Conservation (phyloP, 2,797 vertebrate species). For the Pogonophryne albipinna region DNA sequence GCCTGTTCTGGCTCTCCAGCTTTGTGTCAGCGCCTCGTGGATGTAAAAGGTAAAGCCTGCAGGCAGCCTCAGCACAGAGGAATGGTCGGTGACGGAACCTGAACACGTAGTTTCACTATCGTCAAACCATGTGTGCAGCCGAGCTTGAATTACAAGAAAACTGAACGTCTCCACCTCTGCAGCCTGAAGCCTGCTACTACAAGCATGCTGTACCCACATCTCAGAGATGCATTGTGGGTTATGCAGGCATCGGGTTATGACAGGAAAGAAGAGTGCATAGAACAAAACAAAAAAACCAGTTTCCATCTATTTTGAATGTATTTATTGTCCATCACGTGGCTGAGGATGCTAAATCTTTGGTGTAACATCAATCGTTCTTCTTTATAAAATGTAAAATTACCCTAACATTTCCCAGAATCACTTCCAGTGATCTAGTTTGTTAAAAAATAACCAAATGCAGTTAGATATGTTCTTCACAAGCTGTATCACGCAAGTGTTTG, state of each 20-base stretch:
- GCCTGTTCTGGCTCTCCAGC: conserved; percentile 57
- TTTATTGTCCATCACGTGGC: not conserved
- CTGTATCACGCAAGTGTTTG: not conserved
- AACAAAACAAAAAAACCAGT: not conserved
- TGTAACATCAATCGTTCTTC: no score
- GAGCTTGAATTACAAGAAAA: conserved; percentile 21
- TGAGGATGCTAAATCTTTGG: not conserved
- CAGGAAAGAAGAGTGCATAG: not conserved
- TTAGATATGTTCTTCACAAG: not conserved
- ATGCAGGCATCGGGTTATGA: not conserved
- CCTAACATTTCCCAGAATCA: not conserved
- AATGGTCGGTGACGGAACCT: conserved; percentile 1
- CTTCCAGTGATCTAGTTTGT: no score
- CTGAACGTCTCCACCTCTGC: not conserved
- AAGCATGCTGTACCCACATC: not conserved
- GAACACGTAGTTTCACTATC: not conserved
- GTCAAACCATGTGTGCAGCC: conserved; percentile 1
- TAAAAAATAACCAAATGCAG: no score
- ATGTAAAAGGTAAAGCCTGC: conserved; percentile 49
- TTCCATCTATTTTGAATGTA: not conserved
- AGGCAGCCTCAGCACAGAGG: not conserved
- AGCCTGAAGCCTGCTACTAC: not conserved
- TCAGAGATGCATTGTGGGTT: not conserved
- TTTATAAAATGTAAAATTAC: no score
- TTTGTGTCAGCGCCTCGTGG: conserved; percentile 52